phyloP scores from a whole-genome alignment of 2,113 vertebrate species.

The Psilopogon haemacephalus region DNA sequence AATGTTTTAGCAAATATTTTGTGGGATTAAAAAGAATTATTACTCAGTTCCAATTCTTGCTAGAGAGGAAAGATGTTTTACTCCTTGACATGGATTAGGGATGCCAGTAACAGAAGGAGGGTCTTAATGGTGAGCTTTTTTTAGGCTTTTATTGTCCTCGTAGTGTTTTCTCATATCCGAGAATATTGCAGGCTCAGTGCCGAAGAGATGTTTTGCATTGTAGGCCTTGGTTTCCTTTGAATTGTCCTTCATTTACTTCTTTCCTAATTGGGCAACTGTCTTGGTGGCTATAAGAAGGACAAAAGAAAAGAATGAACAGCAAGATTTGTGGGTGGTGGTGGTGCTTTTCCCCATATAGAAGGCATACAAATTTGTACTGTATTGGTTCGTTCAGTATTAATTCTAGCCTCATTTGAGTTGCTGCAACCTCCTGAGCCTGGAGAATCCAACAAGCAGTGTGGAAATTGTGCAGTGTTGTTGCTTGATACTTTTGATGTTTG shows the following conservation, averaged over 20 bases:
- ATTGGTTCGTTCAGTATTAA: background rate
- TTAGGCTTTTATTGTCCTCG: background rate
- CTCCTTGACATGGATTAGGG: background rate
- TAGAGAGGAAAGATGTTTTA: background rate
- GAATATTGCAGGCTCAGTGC: background rate
- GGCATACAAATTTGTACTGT: background rate
- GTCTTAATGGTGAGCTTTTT: background rate
- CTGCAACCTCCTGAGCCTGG: background rate
- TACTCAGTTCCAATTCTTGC: background rate
- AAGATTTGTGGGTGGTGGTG: background rate
- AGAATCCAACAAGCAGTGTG: background rate
- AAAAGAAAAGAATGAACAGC: background rate
- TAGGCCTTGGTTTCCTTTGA: background rate
- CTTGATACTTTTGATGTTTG: background rate
- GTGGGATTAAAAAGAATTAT: background rate
- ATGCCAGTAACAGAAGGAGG: background rate
- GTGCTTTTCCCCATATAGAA: background rate
- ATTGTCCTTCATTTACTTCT: background rate
- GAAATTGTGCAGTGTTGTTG: background rate
- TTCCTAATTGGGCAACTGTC: background rate
- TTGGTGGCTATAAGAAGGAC: background rate
- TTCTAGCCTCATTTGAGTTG: background rate
- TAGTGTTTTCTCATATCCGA: background rate
- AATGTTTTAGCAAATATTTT: background rate
- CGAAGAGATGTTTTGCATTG: background rate